Conservation (phyloP, 2,888 invertebrate genomes). For the Dryadula phaetusa region DNA sequence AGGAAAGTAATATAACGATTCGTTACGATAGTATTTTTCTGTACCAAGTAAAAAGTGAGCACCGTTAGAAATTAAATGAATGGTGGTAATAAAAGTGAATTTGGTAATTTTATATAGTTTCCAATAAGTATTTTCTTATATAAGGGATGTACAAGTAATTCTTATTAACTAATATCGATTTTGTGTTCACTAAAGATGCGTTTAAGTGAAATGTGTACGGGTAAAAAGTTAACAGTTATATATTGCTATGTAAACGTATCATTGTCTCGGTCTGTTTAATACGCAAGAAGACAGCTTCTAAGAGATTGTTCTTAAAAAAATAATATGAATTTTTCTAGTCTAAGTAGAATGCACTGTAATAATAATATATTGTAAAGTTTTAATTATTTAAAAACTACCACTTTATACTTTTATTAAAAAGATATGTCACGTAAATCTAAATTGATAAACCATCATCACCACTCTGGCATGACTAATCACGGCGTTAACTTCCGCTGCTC, state of each 20-base stretch:
- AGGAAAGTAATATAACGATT: slow-evolving; percentile 26
- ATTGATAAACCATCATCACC: too few relatives aligned
- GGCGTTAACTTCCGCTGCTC: too few relatives aligned
- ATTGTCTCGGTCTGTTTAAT: slow-evolving; percentile 14
- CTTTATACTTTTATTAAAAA: too few relatives aligned
- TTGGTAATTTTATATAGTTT: background rate
- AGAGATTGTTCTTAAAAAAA: background rate
- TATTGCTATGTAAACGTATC: background rate
- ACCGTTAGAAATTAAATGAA: slow-evolving; percentile 21
- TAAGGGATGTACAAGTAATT: background rate
- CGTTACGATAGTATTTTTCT: slow-evolving; percentile 14
- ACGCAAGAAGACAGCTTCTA: background rate
- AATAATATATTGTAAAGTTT: too few relatives aligned
- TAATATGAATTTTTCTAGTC: background rate
- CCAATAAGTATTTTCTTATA: background rate
- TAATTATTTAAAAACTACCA: too few relatives aligned
- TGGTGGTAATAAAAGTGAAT: slow-evolving; percentile 19
- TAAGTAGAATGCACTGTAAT: too few relatives aligned
- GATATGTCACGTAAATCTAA: too few relatives aligned
- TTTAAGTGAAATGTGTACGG: background rate
- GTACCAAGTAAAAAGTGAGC: background rate
- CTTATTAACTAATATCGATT: background rate
- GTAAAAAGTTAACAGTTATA: background rate
- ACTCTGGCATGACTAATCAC: too few relatives aligned
- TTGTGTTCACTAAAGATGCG: background rate